phyloP scores from a whole-genome alignment of 2,888 invertebrate species.

The Uloborus plumipes region DNA sequence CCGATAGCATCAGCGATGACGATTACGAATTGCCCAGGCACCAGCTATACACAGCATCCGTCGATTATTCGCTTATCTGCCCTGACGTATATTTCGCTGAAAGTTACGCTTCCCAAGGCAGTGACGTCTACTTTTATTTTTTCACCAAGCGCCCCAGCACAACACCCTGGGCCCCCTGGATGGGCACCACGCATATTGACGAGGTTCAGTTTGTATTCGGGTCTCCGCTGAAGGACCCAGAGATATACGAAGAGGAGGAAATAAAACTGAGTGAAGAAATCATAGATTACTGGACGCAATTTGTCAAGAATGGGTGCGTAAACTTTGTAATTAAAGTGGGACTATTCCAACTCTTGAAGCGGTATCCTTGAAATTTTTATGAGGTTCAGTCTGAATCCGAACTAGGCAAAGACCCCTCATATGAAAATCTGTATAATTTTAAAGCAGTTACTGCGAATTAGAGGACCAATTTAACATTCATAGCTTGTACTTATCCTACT shows the following conservation, averaged over 20 bases:
- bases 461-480: no score
- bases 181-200: constrained; percentile 45
- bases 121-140: constrained; percentile 45
- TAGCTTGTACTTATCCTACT: no score
- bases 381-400: no score
- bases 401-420: no score
- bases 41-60: constrained; percentile 35
- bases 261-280: constrained; percentile 7
- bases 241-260: constrained; percentile 1
- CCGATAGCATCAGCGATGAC: neutral
- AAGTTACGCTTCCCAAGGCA: constrained; percentile 13
- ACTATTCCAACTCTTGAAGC: no score
- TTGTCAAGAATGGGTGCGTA: constrained; percentile 28
- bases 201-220: constrained; percentile 56
- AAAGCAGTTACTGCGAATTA: no score
- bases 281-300: constrained; percentile 18
- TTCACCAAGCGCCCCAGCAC: constrained; percentile 44
- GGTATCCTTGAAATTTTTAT: no score
- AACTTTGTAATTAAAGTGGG: no score
- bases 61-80: constrained; percentile 43
- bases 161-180: constrained; percentile 45
- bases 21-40: constrained; percentile 6
- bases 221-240: constrained; percentile 10
- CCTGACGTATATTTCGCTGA: constrained; percentile 51
- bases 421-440: no score